Base-by-base conservation (phyloP, 2,797 vertebrate genomes). In the Myotis pilosus region DNA sequence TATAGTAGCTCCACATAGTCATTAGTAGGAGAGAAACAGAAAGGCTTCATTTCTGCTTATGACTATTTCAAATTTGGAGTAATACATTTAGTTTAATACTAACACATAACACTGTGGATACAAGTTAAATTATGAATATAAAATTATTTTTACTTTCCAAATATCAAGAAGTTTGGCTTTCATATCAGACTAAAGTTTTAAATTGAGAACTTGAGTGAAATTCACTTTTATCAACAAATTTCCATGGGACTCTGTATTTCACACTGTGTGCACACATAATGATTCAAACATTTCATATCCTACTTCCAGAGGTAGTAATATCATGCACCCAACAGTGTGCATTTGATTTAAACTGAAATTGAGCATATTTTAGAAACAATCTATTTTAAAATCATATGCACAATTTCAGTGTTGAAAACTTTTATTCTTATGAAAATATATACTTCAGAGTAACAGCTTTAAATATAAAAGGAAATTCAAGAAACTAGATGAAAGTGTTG, bases 331-430 rank as follows among this genome's bases (percentile, higher is more conserved):
- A 94, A 75, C 23, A 78, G 47, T 71, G n/a, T 81, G 22, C 20
- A 60, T 84, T 93, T 84, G 47, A 72, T 92, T 95, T 92, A 82
- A 87, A 72, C 11, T 90, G 23, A 0, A 92, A 44, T n/a, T 62
- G 47, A 80, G 30, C 15, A 81, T 84, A 49, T 84, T 94, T 94
- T 47, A 72, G 17, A 90, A 84, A 57, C 3, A 86, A 80, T 86
- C 44, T 87, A 11, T 90, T 93, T 66, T 89, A 78, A 28, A 68
- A 82, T 88, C 30, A 30, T 30, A 57, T 60, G 33, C 1, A 94
- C 15, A 71, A 72, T 90, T 66, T 95, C 20, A 79, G 28, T 78
- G 38, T 38, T 89, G 71, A 87, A 94, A 64, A 68, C 22, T 64
- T 95, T 57, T 49, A 38, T 89, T 80, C 33, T 76, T n/a, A 64